Evolutionary conservation across 2,888 invertebrate species (phyloP).

Genomic region (Halocaridina rubra): DNA sequence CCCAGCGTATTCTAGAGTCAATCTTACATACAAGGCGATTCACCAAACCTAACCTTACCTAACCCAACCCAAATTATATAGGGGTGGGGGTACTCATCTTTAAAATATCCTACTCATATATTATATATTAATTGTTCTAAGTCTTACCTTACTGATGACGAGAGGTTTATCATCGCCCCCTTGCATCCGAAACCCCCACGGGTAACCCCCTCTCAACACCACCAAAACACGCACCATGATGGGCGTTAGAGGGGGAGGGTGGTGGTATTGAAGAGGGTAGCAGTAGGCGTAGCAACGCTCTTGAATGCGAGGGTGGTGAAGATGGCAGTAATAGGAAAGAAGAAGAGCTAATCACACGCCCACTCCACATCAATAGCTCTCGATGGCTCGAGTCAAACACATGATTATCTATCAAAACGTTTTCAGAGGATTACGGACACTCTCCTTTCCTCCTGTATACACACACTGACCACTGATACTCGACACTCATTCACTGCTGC

Average conservation of each 20-base stretch:
- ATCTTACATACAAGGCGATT: too few species aligned
- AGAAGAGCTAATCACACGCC: neutral
- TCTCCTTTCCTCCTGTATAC: too few species aligned
- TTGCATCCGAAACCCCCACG: conserved; percentile 91
- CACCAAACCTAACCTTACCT: too few species aligned
- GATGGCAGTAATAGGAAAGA: neutral
- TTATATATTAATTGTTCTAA: neutral
- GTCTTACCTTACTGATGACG: conserved; percentile 74
- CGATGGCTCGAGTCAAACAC: neutral
- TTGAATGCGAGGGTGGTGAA: neutral
- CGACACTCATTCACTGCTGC: too few species aligned
- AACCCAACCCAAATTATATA: neutral
- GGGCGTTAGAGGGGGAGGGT: conserved; percentile 1
- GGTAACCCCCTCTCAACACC: conserved; percentile 82
- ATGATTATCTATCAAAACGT: neutral
- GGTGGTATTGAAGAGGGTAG: neutral
- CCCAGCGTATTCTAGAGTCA: too few species aligned
- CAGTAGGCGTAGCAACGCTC: neutral
- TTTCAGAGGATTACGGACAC: neutral
- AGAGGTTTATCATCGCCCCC: conserved; percentile 85
- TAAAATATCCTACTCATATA: too few species aligned
- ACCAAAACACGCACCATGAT: conserved; percentile 68
- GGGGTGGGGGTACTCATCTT: neutral
- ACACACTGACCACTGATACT: too few species aligned
- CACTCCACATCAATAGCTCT: neutral